Base-by-base conservation (phyloP, 2,113 vertebrate species). In the Amblyornis subalaris region DNA sequence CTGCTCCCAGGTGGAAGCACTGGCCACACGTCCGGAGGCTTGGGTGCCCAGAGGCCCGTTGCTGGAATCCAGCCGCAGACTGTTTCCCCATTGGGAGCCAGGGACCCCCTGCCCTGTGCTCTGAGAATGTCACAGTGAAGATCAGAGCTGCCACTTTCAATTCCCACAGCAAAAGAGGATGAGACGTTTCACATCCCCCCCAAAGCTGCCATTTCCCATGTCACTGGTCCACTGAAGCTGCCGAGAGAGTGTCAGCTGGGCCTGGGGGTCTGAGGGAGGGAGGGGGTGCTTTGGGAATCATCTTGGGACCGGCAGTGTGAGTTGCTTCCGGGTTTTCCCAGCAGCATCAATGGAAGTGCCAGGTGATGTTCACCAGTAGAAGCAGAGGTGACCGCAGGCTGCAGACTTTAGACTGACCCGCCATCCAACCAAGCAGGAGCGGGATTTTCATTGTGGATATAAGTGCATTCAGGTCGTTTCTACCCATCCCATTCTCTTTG, bases 1-100 rank as follows among this genome's bases (percentile, higher is more conserved):
- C 44, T 58, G 67, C 64, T 80, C 67, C 48, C 8, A 1, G 17
- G 11, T 3, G 2, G 51, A 45, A 85, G 16, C 25, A 33, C 29
- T 55, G 73, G 36, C 22, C 15, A 0, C 22, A 9, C 0, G 5
- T 40, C 62, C 33, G 57, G 48, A 36, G 60, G 35, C 11, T 47
- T 4, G 2, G 19, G 22, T 66, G 62, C 14, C 75, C 73, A 1
- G 54, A 47, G 66, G 5, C 29, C 33, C 24, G 35, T 13, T 1
- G 4, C 35, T 53, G 3, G 1, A 45, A 42, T 29, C 20, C 75
- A 83, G 10, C 15, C 36, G 23, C 45, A 4, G 2, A 6, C 47
- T 2, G 0, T 7, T 70, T 66, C 29, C 7, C 18, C 1, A 0
- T 0, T 9, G 31, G 22, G 18, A 85, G 23, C 24, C 19, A 82